Evolutionary conservation across 2,888 invertebrate genomes (phyloP).

Genomic region (Meta bourneti): DNA sequence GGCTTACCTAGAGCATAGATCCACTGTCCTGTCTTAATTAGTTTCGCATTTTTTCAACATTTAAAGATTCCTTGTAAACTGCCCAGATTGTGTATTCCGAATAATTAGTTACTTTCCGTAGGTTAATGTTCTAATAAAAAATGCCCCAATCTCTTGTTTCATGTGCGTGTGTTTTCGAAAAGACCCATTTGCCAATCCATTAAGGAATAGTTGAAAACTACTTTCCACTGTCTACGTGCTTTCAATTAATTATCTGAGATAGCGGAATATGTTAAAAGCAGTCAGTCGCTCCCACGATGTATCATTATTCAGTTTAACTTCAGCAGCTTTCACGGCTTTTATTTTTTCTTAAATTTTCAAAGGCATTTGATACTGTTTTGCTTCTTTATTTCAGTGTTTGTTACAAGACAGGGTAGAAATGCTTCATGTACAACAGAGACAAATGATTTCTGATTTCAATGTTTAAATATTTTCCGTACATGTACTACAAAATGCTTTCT

Average conservation of each 20-base stretch:
- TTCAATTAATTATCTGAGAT: conserved; percentile 59
- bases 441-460: conserved; percentile 24
- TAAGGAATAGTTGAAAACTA: conserved; percentile 23
- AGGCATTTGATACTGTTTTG: conserved; percentile 33
- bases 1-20: neutral
- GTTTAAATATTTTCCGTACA: neutral
- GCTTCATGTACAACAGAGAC: neutral
- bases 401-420: neutral
- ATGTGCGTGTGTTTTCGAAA: conserved; percentile 26
- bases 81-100: conserved; percentile 7
- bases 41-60: neutral
- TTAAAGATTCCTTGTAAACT: neutral
- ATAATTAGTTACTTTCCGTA: conserved; percentile 20
- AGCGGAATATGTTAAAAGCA: conserved; percentile 44
- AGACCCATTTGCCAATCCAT: conserved; percentile 53
- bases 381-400: neutral
- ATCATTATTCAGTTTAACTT: conserved; percentile 50
- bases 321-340: conserved; percentile 24
- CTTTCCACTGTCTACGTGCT: conserved; percentile 38
- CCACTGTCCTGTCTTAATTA: neutral
- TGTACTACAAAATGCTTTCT: too few species aligned
- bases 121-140: conserved; percentile 10
- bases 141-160: conserved; percentile 35
- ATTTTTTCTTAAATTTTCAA: conserved; percentile 33
- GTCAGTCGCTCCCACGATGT: conserved; percentile 27